These are phyloP conservation scores for Alviniconcha marisindica DNA, from an alignment of 1,140 invertebrate genomes.

Conservation along the genomic window DNA sequence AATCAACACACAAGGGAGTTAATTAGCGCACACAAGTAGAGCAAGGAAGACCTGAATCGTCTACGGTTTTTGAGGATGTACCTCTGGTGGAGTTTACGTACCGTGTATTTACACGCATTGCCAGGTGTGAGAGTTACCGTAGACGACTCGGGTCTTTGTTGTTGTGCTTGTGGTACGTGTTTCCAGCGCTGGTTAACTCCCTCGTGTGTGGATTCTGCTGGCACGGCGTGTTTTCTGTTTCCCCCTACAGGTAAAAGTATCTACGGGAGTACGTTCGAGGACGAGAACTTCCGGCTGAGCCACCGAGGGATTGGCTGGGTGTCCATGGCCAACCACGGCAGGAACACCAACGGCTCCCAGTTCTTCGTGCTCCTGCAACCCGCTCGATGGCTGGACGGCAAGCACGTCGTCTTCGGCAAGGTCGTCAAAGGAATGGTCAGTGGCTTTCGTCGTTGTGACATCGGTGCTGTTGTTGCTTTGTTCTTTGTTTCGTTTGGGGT, in stretches of 20 bases:
- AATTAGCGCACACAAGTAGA: no score
- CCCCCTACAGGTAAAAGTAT: conserved; percentile 93
- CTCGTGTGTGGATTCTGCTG: no score
- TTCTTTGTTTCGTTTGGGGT: not conserved
- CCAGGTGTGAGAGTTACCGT: no score
- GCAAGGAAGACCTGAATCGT: no score
- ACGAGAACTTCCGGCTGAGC: conserved; percentile 68
- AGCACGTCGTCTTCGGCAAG: conserved; percentile 96
- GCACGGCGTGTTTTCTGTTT: not conserved
- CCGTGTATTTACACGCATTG: no score
- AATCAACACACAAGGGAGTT: no score
- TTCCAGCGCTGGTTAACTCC: no score
- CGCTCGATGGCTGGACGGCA: conserved; percentile 93
- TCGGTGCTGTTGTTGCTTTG: not conserved
- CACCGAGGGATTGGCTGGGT: conserved; percentile 64
- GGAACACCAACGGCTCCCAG: conserved; percentile 73
- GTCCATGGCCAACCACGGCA: conserved; percentile 72
- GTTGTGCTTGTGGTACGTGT: no score
- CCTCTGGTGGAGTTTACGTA: no score
- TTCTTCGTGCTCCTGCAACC: conserved; percentile 89
- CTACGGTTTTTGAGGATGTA: no score
- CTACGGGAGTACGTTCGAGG: conserved; percentile 89
- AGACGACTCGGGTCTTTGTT: no score
- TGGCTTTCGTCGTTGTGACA: not conserved
- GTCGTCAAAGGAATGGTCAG: conserved; percentile 77